phyloP scores from a whole-genome alignment of 2,888 invertebrate genomes.

The Tetragonisca angustula region DNA sequence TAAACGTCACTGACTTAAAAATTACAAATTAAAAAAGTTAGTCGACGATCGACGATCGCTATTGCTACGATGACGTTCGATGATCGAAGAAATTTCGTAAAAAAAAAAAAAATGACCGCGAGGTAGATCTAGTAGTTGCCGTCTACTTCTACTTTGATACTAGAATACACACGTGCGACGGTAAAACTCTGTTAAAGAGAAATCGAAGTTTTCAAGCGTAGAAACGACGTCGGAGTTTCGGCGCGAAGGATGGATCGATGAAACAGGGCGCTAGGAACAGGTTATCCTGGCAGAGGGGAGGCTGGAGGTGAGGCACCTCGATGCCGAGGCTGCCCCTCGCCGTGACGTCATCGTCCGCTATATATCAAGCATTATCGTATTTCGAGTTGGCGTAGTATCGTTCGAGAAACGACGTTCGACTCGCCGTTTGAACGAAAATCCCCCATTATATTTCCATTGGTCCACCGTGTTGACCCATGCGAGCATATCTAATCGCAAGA shows the following conservation, averaged over 20 bases:
- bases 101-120: no score
- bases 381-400: constrained; percentile 32
- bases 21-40: no score
- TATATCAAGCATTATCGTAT: constrained; percentile 55
- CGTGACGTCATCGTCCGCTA: constrained; percentile 57
- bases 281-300: constrained; percentile 52
- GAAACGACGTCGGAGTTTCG: constrained; percentile 11
- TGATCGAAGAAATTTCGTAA: no score
- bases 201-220: neutral
- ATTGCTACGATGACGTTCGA: no score
- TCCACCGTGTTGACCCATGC: no score
- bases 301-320: constrained; percentile 44
- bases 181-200: neutral
- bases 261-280: constrained; percentile 46
- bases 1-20: no score
- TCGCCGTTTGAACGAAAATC: constrained; percentile 4
- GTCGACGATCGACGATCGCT: no score
- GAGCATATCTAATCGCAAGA: no score
- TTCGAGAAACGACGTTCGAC: neutral
- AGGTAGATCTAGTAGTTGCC: no score
- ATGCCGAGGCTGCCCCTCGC: constrained; percentile 41
- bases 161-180: constrained; percentile 7
- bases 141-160: no score
- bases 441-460: neutral
- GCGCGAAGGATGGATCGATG: constrained; percentile 39